Conservation (phyloP, 1,140 invertebrate genomes). For the Ericerus pela region DNA sequence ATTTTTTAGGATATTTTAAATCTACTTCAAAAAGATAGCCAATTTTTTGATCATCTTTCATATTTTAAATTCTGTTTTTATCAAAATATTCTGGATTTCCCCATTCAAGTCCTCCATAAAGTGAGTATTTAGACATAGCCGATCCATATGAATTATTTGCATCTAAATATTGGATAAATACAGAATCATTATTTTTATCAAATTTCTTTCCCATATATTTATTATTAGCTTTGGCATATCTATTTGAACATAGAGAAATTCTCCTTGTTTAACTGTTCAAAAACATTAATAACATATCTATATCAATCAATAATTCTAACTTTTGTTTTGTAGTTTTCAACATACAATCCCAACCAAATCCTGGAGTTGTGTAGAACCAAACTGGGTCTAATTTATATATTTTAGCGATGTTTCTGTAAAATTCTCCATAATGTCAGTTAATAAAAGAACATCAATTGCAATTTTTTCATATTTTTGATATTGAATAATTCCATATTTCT, state of each 20-base stretch:
- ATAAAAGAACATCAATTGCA: too few species aligned
- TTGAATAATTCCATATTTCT: too few species aligned
- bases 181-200: background rate
- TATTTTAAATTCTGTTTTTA: background rate
- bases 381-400: background rate
- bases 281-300: background rate
- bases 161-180: slow-evolving; percentile 24
- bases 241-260: background rate
- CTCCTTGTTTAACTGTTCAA: background rate
- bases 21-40: slow-evolving; percentile 14
- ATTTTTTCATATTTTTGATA: too few species aligned
- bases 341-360: background rate
- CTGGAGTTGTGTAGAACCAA: background rate
- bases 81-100: background rate
- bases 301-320: background rate
- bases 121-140: slow-evolving; percentile 4
- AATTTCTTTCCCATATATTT: too few species aligned
- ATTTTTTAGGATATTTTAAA: slow-evolving; percentile 7
- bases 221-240: background rate
- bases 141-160: slow-evolving; percentile 20
- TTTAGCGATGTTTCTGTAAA: too few species aligned
- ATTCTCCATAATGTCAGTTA: too few species aligned
- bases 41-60: too few species aligned
- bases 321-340: background rate
- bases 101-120: slow-evolving; percentile 13